phyloP scores from a whole-genome alignment of 2,888 invertebrate species.

The Tribolium freemani region DNA sequence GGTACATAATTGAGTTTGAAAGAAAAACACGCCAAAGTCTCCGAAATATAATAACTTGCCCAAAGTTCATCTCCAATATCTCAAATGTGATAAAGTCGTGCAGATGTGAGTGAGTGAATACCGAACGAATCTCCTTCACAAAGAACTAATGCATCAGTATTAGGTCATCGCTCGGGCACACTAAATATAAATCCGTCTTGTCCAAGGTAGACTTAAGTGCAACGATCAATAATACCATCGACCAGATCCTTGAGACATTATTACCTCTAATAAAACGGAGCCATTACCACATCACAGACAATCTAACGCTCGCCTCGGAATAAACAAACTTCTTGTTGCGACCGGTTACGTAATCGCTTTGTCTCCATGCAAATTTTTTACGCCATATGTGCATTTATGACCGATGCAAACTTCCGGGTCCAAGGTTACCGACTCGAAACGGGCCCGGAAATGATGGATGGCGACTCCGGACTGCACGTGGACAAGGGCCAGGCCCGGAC shows the following conservation, averaged over 20 bases:
- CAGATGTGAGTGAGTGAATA: constrained; percentile 4
- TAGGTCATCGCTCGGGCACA: constrained; percentile 36
- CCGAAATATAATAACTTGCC: background rate
- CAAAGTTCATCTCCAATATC: background rate
- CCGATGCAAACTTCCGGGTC: constrained; percentile 26
- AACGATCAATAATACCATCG: constrained; percentile 44
- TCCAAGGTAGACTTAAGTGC: constrained; percentile 49
- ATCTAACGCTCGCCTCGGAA: constrained; percentile 24
- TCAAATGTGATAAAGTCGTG: background rate
- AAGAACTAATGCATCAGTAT: constrained; percentile 22
- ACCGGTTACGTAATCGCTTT: background rate
- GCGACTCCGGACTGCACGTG: background rate
- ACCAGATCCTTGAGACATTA: constrained; percentile 49
- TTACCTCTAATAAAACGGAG: constrained; percentile 44
- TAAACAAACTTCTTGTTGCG: constrained; percentile 7
- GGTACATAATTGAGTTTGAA: background rate
- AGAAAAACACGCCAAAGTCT: background rate
- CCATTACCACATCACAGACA: constrained; percentile 37
- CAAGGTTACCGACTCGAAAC: constrained; percentile 20
- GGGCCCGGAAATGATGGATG: background rate
- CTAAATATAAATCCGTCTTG: constrained; percentile 32
- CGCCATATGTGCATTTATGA: constrained; percentile 25
- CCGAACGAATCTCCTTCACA: constrained; percentile 2
- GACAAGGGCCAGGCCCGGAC: background rate
- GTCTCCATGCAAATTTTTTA: background rate